phyloP scores from a whole-genome alignment of 1,140 invertebrate genomes.

The Caenorhabditis briggsae region DNA sequence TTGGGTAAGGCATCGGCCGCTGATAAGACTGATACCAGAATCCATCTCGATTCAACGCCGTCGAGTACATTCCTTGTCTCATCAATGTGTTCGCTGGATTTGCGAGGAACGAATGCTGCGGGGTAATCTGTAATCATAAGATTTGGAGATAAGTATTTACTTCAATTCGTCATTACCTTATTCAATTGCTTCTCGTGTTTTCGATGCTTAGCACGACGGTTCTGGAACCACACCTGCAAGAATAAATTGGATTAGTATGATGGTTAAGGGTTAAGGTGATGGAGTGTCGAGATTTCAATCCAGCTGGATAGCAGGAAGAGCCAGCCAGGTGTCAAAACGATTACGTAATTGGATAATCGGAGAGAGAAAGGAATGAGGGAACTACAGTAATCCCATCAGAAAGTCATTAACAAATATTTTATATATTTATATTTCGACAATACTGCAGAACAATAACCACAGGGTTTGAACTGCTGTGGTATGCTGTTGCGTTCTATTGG shows the following conservation, averaged over 20 bases:
- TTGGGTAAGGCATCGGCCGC: conserved; percentile 64
- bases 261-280: background rate
- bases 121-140: conserved; percentile 33
- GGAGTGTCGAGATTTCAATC: background rate
- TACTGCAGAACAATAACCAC: too few species aligned
- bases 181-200: conserved; percentile 65
- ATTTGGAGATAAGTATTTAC: background rate
- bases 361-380: background rate
- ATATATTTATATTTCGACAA: too few species aligned
- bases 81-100: conserved; percentile 55
- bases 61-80: conserved; percentile 63
- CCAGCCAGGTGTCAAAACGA: conserved; percentile 39
- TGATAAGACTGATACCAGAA: conserved; percentile 53
- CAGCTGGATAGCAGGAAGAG: background rate
- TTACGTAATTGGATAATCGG: conserved; percentile 19
- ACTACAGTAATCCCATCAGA: background rate
- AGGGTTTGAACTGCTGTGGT: too few species aligned
- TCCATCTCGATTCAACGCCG: conserved; percentile 49
- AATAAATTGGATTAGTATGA: conserved; percentile 26
- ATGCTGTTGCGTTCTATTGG: too few species aligned
- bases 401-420: too few species aligned
- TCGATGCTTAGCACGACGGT: conserved; percentile 63
- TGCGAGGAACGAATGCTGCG: conserved; percentile 43
- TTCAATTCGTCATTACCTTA: conserved; percentile 33
- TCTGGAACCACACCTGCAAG: conserved; percentile 66